Percentiles rank a stretch among this genome's conserved stretches.
Conservation (phyloP, 2,113 vertebrate species). For the Poeciliopsis occidentalis region DNA sequence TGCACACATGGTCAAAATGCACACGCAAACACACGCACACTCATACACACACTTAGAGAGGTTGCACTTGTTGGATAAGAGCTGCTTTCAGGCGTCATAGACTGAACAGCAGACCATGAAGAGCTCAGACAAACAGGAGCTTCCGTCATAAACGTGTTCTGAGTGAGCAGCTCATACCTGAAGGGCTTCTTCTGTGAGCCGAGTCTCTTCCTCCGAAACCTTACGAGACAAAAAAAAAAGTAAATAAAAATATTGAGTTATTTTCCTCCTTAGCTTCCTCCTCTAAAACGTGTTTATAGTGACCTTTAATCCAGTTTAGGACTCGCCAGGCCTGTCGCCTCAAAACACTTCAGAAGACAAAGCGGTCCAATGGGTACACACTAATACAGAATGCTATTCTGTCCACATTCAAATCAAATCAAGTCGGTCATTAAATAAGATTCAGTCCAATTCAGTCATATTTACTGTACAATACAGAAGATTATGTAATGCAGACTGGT, state of each 20-base stretch:
- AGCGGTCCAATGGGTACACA: not conserved
- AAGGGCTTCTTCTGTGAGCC: conserved; percentile 29
- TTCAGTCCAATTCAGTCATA: not conserved
- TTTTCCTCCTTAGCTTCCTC: not conserved
- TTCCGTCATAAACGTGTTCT: conserved; percentile 8
- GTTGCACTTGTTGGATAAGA: conserved; percentile 7
- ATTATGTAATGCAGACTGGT: not conserved
- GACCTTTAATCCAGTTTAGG: too few relatives aligned
- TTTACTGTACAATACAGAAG: too few relatives aligned
- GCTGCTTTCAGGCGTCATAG: conserved; percentile 24
- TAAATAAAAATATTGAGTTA: not conserved
- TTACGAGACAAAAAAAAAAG: not conserved
- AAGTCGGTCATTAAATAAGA: not conserved
- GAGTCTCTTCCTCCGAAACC: not conserved
- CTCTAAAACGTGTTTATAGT: not conserved
- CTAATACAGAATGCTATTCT: not conserved
- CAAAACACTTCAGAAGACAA: not conserved
- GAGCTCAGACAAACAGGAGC: conserved; percentile 58
- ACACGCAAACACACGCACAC: not conserved
- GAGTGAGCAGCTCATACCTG: conserved; percentile 18
- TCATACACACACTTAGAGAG: not conserved
- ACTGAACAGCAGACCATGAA: conserved; percentile 57
- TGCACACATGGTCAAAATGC: not conserved
- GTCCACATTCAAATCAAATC: not conserved
- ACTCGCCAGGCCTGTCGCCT: too few relatives aligned